Evolutionary conservation across 2,113 vertebrate species (phyloP), one percentile per base, ranked within the genome.

Genomic region (Bubo blakistoni): DNA sequence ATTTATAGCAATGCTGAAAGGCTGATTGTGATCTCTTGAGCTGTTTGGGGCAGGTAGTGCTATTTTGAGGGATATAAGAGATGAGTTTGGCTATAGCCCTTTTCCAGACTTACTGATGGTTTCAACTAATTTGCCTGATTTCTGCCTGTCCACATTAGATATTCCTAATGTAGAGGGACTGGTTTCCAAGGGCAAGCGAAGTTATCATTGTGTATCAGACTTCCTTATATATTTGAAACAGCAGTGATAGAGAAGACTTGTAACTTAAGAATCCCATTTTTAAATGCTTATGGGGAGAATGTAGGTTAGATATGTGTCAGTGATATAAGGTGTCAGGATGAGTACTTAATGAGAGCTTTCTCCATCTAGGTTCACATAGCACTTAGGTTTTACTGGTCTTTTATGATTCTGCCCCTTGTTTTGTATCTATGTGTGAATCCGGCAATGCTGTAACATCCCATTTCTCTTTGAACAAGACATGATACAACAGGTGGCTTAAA

Each of bases 1-100:
- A 79, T 94, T 92, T 94, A 59, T 93, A 86, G 67, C 36, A 78
- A 22, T 76, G 29, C 63, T 91, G 70, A 87, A 88, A 92, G 71
- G 42, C 61, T 86, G 51, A 46, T 30, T 87, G 77, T 67, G 61
- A 58, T 86, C 55, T 86, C 27, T 61, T 49, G 47, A 70, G 62
- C 81, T 95, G 44, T 74, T 82, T 88, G 38, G 42, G 54, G 32
- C n/a, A 94, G 62, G n/a, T 55, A 54, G 17, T 66, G 51, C 26
- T 70, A 3, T 80, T 85, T 81, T 57, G 36, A 82, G 46, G 22
- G 22, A 25, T 38, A 7, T 1, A 0, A 67, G 49, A 67, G 32
- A 66, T 58, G 27, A 52, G 22, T 72, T 83, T 55, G 54, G 22
- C 27, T 77, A 0, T 26, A 88, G 51, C 42, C n/a, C 17, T 72